Percentiles rank a stretch among this genome's conserved stretches.
phyloP scores from a whole-genome alignment of 1,140 invertebrate species.

The Ptiloglossa arizonensis region DNA sequence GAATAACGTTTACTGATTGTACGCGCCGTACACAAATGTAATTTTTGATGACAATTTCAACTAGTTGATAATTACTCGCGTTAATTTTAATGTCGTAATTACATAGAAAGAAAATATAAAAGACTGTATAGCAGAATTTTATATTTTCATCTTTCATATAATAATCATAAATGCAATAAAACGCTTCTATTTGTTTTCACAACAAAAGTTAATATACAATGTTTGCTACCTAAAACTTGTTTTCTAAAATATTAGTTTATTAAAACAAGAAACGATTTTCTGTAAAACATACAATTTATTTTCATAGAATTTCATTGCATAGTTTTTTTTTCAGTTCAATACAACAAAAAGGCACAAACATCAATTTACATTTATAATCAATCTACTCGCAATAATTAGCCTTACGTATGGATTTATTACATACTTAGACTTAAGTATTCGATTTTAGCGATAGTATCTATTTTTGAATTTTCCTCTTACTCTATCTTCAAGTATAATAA shows the following conservation, averaged over 20 bases:
- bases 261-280: not conserved
- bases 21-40: too few species aligned
- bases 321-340: not conserved
- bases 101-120: not conserved
- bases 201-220: constrained; percentile 17
- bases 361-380: not conserved
- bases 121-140: constrained; percentile 15
- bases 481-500: not conserved
- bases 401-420: constrained; percentile 2
- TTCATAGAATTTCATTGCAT: constrained; percentile 5
- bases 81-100: too few species aligned
- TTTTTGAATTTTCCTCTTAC: not conserved
- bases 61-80: too few species aligned
- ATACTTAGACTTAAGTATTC: constrained; percentile 2
- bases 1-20: too few species aligned
- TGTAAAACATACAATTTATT: constrained; percentile 36
- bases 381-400: constrained; percentile 6
- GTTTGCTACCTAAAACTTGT: not conserved
- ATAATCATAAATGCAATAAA: constrained; percentile 7
- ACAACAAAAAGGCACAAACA: constrained; percentile 2
- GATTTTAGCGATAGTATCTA: not conserved
- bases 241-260: not conserved
- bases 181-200: constrained; percentile 1
- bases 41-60: too few species aligned
- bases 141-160: constrained; percentile 27